phyloP scores from a whole-genome alignment of 2,113 vertebrate genomes.

The Zapornia atra region DNA sequence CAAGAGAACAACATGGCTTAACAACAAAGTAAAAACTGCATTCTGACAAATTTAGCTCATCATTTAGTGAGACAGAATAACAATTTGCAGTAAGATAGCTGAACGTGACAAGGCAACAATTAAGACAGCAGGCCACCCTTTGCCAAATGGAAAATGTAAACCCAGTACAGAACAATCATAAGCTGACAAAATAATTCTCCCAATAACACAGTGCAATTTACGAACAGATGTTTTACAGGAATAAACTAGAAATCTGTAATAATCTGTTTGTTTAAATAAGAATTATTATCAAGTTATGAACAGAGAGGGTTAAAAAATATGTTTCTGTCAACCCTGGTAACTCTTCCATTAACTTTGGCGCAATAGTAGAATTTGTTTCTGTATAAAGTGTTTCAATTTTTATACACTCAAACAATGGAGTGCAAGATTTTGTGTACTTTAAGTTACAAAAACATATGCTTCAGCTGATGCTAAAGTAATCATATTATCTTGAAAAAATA shows the following conservation, averaged over 20 bases:
- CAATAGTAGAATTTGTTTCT: neutral
- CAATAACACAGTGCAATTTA: neutral
- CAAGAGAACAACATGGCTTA: neutral
- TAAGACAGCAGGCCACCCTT: neutral
- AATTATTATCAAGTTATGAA: neutral
- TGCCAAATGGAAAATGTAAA: neutral
- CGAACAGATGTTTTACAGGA: neutral
- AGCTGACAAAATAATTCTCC: neutral
- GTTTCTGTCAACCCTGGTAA: neutral
- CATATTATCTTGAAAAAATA: neutral
- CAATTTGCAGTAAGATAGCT: neutral
- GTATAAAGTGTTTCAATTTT: neutral
- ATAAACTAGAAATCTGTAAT: neutral
- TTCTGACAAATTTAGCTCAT: neutral
- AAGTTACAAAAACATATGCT: neutral
- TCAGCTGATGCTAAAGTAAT: neutral
- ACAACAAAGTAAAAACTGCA: neutral
- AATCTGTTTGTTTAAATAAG: neutral
- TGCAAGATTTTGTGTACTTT: neutral
- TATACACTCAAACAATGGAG: neutral
- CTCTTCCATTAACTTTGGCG: neutral
- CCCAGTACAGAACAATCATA: neutral
- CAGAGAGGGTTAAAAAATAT: neutral
- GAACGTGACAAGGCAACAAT: neutral
- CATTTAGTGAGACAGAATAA: neutral